Evolutionary conservation across 2,888 invertebrate genomes (phyloP).

Genomic region (Nymphalis c-album): DNA sequence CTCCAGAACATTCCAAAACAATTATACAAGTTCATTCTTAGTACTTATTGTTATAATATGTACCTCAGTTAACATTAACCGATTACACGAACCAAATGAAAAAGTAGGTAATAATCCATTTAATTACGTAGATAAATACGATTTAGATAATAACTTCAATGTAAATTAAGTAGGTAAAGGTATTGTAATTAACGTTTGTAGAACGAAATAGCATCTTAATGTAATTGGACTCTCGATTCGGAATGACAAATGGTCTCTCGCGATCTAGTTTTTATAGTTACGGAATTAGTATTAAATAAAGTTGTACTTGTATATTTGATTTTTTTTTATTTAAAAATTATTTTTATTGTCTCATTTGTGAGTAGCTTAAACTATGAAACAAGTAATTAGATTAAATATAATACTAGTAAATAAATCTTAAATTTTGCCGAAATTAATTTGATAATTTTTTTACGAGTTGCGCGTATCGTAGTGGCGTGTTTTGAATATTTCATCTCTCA

Average conservation of each 20-base stretch:
- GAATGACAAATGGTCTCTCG: neutral
- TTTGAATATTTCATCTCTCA: no score
- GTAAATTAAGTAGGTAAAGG: conserved; percentile 7
- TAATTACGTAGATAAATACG: conserved; percentile 1
- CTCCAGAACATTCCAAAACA: neutral
- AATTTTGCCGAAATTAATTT: no score
- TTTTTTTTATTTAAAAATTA: no score
- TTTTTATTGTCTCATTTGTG: no score
- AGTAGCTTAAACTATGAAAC: no score
- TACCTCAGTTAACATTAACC: neutral
- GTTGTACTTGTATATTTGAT: no score
- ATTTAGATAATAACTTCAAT: conserved; percentile 1
- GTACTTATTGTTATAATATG: no score
- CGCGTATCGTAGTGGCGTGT: no score
- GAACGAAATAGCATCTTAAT: conserved; percentile 5
- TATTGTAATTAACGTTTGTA: conserved; percentile 6
- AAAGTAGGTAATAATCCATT: conserved; percentile 5
- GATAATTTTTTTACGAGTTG: no score
- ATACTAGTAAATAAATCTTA: no score
- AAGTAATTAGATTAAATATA: no score
- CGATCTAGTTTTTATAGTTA: conserved; percentile 1
- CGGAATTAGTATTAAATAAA: no score
- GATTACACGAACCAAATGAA: neutral
- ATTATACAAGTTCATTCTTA: neutral
- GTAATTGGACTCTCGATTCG: neutral